phyloP scores from a whole-genome alignment of 37 sponge, comb jelly and placozoan genomes.

The Axinella damicornis region DNA sequence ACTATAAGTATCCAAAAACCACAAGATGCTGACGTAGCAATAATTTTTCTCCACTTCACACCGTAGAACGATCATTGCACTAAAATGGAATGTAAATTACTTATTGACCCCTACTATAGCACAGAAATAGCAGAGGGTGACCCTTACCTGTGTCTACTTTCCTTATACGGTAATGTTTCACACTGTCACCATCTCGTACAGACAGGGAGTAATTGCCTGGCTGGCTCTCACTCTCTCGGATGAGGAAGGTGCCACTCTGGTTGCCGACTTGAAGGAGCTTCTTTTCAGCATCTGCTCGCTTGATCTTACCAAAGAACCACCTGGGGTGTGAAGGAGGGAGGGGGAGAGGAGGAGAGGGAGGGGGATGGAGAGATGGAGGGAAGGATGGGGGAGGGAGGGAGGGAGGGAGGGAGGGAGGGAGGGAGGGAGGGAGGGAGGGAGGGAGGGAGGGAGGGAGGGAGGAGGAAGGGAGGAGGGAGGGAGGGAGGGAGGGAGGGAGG shows the following conservation, averaged over 20 bases:
- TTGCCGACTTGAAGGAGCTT: constrained; percentile 79
- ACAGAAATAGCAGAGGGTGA: neutral
- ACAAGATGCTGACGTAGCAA: neutral
- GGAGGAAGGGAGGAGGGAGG: neutral
- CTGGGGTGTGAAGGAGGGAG: constrained; percentile 6
- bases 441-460: constrained; percentile 10
- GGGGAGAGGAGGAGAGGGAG: neutral
- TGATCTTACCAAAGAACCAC: constrained; percentile 89
- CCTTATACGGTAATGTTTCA: constrained; percentile 93
- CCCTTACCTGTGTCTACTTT: constrained; percentile 75
- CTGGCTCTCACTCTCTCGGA: constrained; percentile 94
- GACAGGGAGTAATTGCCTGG: constrained; percentile 93
- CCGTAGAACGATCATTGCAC: neutral
- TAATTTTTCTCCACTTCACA: neutral
- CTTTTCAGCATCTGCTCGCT: constrained; percentile 91
- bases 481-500: constrained; percentile 5
- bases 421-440: constrained; percentile 16
- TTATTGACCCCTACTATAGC: no score
- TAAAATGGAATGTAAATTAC: no score
- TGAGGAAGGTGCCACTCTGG: constrained; percentile 82
- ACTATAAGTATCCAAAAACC: neutral
- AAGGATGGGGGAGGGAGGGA: neutral
- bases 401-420: neutral
- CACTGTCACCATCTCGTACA: constrained; percentile 83
- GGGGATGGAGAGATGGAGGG: constrained; percentile 10